phyloP scores from a whole-genome alignment of 1,140 invertebrate genomes.

The Capitella teleta region DNA sequence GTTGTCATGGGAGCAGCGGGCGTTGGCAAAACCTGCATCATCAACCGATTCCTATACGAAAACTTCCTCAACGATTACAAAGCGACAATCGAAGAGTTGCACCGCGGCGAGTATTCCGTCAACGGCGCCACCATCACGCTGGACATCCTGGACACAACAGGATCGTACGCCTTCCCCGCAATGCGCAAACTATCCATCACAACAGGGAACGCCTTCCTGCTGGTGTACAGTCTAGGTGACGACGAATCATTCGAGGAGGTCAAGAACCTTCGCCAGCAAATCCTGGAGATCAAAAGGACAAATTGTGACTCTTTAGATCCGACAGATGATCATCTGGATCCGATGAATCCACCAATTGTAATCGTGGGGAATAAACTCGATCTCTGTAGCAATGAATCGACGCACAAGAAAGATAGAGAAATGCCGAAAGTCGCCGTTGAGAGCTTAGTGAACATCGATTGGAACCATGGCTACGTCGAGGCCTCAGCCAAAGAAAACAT shows the following conservation, averaged over 20 bases:
- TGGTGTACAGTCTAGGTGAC: conserved; percentile 45
- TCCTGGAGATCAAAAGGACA: not conserved
- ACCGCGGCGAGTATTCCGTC: conserved; percentile 31
- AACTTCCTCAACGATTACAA: conserved; percentile 97
- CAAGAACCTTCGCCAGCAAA: not conserved
- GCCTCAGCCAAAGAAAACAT: conserved; percentile 73
- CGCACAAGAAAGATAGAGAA: conserved; percentile 51
- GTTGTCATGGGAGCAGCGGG: conserved; percentile 6
- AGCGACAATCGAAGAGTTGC: conserved; percentile 64
- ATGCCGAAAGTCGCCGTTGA: not conserved
- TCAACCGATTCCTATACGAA: conserved; percentile 91
- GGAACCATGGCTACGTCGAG: conserved; percentile 62
- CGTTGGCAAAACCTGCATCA: conserved; percentile 60
- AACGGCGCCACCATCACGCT: conserved; percentile 6
- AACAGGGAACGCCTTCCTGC: conserved; percentile 60
- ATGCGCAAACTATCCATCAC: conserved; percentile 98
- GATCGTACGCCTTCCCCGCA: conserved; percentile 98
- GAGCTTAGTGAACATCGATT: conserved; percentile 5
- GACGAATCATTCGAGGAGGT: conserved; percentile 11
- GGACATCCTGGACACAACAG: conserved; percentile 60
- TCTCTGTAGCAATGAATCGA: not conserved
- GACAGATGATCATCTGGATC: not conserved
- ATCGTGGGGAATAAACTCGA: conserved; percentile 8
- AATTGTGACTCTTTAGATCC: too few species aligned
- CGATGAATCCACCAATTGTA: too few species aligned